These are phyloP conservation scores for Chlamydotis undulata DNA, from an alignment of 2,113 vertebrate species.

Conservation along the genomic window DNA sequence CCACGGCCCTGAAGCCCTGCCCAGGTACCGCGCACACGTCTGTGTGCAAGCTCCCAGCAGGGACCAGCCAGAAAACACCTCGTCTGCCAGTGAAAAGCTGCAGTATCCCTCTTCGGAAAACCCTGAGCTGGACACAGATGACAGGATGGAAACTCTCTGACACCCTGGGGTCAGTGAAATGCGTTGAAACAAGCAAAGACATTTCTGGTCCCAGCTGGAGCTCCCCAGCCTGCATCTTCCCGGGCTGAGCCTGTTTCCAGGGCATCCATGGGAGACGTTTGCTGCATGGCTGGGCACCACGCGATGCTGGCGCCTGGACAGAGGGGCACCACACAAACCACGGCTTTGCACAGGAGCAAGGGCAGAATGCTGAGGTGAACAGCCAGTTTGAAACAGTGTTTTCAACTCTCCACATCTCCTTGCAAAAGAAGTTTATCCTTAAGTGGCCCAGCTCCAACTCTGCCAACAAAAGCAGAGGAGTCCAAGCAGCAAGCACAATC, in stretches of 20 bases:
- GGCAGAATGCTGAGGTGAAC: not conserved
- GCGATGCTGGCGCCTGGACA: fast-evolving
- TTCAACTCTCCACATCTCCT: not conserved
- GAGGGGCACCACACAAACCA: not conserved
- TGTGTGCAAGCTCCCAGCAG: not conserved
- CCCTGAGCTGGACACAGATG: not conserved
- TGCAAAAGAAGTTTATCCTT: not conserved
- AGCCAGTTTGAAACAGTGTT: not conserved
- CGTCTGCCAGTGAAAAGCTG: not conserved
- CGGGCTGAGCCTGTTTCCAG: not conserved
- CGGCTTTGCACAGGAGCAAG: fast-evolving
- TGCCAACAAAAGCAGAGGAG: not conserved
- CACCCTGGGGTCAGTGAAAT: not conserved
- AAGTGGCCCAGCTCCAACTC: not conserved
- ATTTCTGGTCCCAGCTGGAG: not conserved
- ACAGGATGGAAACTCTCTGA: not conserved
- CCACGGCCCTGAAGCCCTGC: not conserved
- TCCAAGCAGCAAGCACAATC: fast-evolving
- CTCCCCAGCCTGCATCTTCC: not conserved
- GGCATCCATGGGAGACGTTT: not conserved
- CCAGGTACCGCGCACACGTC: not conserved
- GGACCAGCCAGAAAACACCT: not conserved
- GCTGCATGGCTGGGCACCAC: not conserved
- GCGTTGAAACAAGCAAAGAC: not conserved
- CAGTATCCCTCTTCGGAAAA: not conserved